These are phyloP conservation scores for Leistus spinibarbis DNA, from an alignment of 2,888 invertebrate genomes.

Conservation along the genomic window DNA sequence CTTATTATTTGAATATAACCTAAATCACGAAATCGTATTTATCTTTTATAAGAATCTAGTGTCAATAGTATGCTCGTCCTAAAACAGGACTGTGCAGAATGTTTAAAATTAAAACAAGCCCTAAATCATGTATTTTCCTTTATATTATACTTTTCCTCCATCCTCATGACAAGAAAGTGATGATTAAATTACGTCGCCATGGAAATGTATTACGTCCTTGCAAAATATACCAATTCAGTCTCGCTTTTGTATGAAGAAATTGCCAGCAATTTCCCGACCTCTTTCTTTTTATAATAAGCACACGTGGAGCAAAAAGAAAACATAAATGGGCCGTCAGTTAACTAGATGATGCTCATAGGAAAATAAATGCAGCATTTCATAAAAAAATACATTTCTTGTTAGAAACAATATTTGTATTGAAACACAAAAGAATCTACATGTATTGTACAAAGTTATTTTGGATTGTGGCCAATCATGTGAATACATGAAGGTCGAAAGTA, in stretches of 20 bases:
- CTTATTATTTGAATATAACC: background rate
- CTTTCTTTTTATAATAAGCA: background rate
- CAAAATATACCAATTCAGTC: background rate
- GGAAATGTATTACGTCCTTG: background rate
- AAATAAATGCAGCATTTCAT: background rate
- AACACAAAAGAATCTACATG: background rate
- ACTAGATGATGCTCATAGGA: background rate
- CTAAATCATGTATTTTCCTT: too few species aligned
- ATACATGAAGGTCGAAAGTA: background rate
- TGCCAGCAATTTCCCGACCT: background rate
- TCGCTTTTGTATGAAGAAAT: background rate
- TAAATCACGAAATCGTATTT: too few species aligned
- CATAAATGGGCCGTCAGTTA: background rate
- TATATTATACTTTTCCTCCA: background rate
- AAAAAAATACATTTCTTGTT: background rate
- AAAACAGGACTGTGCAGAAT: too few species aligned
- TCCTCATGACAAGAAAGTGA: background rate
- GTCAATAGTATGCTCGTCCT: too few species aligned
- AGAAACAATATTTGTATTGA: background rate
- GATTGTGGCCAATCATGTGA: background rate
- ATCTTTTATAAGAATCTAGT: too few species aligned
- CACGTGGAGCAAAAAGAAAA: background rate
- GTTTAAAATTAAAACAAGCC: too few species aligned
- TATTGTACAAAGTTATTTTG: background rate
- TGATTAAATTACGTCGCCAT: background rate